These are phyloP conservation scores for Scaptodrosophila latifasciaeformis DNA, from an alignment of 2,888 invertebrate species.

Conservation along the genomic window DNA sequence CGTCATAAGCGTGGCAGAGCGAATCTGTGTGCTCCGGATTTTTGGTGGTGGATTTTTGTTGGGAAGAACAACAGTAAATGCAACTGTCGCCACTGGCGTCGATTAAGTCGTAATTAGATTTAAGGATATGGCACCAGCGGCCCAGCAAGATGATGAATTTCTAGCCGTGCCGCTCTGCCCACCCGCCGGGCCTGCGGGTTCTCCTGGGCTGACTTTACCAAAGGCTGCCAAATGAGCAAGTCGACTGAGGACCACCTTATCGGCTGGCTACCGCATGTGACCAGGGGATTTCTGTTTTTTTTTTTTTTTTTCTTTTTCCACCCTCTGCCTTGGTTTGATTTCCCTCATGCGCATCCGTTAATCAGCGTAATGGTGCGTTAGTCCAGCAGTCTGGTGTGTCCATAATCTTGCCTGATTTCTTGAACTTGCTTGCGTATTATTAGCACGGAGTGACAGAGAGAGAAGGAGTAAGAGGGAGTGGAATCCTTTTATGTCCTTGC, in stretches of 20 bases:
- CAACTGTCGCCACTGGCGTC: conserved; percentile 73
- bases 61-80: conserved; percentile 32
- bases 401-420: conserved; percentile 60
- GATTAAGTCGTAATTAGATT: conserved; percentile 76
- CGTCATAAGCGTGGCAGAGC: conserved; percentile 53
- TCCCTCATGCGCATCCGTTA: conserved; percentile 36
- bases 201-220: conserved; percentile 12
- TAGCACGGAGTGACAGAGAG: conserved; percentile 43
- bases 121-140: conserved; percentile 74
- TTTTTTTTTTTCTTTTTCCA: too few relatives aligned
- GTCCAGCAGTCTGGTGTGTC: conserved; percentile 47
- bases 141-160: conserved; percentile 72
- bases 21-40: conserved; percentile 30
- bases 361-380: conserved; percentile 72
- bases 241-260: conserved; percentile 28
- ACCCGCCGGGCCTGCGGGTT: not conserved
- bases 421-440: conserved; percentile 63
- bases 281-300: too few relatives aligned
- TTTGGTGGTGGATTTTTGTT: conserved; percentile 32
- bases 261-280: conserved; percentile 57
- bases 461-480: conserved; percentile 14
- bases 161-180: conserved; percentile 29
- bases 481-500: conserved; percentile 67
- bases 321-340: too few relatives aligned
- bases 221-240: conserved; percentile 64